phyloP scores from a whole-genome alignment of 2,888 invertebrate species.

The Cantharis lateralis region DNA sequence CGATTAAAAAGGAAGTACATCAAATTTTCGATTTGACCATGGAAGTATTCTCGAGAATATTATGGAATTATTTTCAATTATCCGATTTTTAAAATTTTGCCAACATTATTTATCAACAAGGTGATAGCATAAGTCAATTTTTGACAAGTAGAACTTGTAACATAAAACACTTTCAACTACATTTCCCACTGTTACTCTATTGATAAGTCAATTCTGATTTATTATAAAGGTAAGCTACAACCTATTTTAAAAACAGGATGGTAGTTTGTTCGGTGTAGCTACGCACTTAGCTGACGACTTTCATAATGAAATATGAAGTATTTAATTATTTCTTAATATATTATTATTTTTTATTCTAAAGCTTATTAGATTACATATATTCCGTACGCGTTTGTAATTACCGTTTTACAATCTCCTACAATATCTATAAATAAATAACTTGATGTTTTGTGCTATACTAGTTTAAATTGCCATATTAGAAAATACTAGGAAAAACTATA shows the following conservation, averaged over 20 bases:
- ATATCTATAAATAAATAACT: conserved; percentile 17
- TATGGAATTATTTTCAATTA: background rate
- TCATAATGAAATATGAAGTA: background rate
- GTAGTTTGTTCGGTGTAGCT: background rate
- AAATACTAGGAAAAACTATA: conserved; percentile 13
- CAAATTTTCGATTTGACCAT: background rate
- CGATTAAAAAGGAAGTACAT: too few species aligned
- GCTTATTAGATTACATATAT: background rate
- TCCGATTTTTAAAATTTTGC: background rate
- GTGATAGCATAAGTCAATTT: background rate
- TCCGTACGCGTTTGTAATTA: conserved; percentile 7
- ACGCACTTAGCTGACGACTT: background rate
- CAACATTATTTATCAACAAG: background rate
- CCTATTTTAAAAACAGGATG: background rate
- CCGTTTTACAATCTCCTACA: conserved; percentile 13
- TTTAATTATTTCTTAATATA: background rate
- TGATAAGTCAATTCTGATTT: background rate
- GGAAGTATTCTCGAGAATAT: background rate
- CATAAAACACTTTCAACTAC: background rate
- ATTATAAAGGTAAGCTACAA: background rate
- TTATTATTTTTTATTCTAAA: background rate
- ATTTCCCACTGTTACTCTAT: background rate
- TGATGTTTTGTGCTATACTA: conserved; percentile 13
- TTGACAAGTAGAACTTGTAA: background rate
- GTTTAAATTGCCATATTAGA: conserved; percentile 20